Percentiles rank a stretch among this genome's conserved stretches.
phyloP scores from a whole-genome alignment of 2,797 vertebrate genomes.

The Tarsius wallacei region DNA sequence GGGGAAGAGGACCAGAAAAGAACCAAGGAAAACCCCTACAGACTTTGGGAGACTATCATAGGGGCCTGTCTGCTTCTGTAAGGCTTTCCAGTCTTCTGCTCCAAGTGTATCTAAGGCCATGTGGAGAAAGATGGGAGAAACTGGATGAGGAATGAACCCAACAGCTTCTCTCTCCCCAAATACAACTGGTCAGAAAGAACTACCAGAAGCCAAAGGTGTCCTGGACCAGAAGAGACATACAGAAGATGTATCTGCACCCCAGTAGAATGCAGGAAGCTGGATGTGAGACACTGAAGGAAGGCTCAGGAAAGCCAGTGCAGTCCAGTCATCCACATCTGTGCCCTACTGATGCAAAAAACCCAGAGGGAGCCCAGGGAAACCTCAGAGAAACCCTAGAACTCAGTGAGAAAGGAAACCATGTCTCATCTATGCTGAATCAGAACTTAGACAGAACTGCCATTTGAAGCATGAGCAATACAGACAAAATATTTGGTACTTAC shows the following conservation, averaged over 20 bases:
- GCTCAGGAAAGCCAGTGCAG: background rate
- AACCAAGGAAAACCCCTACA: background rate
- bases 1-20: background rate
- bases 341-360: background rate
- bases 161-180: background rate
- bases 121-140: background rate
- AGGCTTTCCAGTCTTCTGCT: background rate
- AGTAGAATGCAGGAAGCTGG: background rate
- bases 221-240: background rate
- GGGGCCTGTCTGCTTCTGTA: background rate
- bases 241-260: background rate
- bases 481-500: background rate
- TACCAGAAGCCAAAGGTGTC: background rate
- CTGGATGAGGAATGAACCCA: too few species aligned
- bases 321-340: too few species aligned
- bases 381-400: background rate
- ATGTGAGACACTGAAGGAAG: rapidly evolving
- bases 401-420: background rate
- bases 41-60: background rate
- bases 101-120: too few species aligned
- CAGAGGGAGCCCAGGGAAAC: too few species aligned
- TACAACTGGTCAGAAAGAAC: background rate
- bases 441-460: background rate
- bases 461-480: background rate
- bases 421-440: rapidly evolving